Evolutionary conservation across 2,113 vertebrate genomes (phyloP).

Genomic region (Clarias macrocephalus): DNA sequence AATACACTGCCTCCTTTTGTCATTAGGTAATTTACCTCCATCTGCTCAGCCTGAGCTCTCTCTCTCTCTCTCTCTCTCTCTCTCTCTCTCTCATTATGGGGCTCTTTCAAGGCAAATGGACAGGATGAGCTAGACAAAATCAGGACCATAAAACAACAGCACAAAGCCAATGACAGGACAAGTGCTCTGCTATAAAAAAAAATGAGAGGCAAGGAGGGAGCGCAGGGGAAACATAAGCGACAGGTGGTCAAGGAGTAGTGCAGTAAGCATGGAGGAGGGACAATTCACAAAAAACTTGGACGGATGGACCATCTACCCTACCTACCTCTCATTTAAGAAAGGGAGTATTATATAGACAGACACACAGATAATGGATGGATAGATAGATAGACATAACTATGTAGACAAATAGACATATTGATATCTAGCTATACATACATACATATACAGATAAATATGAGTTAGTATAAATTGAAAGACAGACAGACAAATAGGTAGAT

Average conservation of each 20-base stretch:
- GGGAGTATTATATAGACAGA: not conserved
- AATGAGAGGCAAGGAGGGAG: constrained; percentile 4
- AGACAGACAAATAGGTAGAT: not conserved
- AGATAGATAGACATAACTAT: not conserved
- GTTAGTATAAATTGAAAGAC: not conserved
- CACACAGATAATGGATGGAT: not conserved
- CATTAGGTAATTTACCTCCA: constrained; percentile 39
- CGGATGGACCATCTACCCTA: too few relatives aligned
- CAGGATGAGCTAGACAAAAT: constrained; percentile 39
- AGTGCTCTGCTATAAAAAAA: constrained; percentile 6
- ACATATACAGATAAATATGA: not conserved
- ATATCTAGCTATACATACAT: not conserved
- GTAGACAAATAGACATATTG: not conserved
- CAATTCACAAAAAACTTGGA: not conserved
- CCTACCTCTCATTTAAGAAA: not conserved
- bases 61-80: constrained; percentile 30
- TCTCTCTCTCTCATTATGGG: constrained; percentile 42
- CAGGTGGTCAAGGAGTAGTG: constrained; percentile 33
- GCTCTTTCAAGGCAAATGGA: constrained; percentile 40
- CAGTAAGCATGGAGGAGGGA: not conserved
- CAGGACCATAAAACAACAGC: constrained; percentile 43
- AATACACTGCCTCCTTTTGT: constrained; percentile 16
- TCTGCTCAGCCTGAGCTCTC: constrained; percentile 34
- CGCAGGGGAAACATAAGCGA: not conserved
- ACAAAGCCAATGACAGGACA: constrained; percentile 46